phyloP scores from a whole-genome alignment of 2,113 vertebrate species.

The Accipiter virgatus region DNA sequence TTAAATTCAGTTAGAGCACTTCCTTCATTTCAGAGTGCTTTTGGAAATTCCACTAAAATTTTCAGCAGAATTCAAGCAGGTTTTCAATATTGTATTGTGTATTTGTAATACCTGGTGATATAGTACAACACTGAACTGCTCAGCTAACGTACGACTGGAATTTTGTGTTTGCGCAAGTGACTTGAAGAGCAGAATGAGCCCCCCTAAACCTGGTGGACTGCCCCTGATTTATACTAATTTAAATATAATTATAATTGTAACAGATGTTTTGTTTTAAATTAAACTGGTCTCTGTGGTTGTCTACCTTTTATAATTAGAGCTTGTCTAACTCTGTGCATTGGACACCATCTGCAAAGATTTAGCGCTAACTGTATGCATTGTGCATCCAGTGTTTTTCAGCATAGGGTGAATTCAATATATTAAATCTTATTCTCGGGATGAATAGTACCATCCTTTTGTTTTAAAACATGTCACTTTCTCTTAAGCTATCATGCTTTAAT shows the following conservation, averaged over 20 bases:
- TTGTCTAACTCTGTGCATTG: background rate
- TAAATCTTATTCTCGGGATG: background rate
- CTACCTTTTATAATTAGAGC: background rate
- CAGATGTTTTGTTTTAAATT: background rate
- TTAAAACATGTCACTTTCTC: constrained; percentile 53
- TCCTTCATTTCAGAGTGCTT: background rate
- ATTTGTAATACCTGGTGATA: background rate
- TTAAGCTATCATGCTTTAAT: constrained; percentile 49
- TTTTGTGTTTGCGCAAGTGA: background rate
- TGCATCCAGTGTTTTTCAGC: background rate
- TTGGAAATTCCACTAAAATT: background rate
- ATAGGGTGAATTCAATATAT: background rate
- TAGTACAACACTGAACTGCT: background rate
- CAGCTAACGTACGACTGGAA: background rate
- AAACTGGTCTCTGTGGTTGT: background rate
- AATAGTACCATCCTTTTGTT: constrained; percentile 34
- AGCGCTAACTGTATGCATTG: background rate
- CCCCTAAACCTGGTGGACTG: background rate
- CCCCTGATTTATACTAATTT: background rate
- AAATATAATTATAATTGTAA: background rate
- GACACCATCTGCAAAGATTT: background rate
- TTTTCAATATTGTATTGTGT: background rate
- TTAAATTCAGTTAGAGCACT: background rate
- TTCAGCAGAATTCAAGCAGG: background rate
- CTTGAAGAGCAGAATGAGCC: background rate